Conservation (phyloP, 2,888 invertebrate genomes). For the Diachrysia chrysitis region DNA sequence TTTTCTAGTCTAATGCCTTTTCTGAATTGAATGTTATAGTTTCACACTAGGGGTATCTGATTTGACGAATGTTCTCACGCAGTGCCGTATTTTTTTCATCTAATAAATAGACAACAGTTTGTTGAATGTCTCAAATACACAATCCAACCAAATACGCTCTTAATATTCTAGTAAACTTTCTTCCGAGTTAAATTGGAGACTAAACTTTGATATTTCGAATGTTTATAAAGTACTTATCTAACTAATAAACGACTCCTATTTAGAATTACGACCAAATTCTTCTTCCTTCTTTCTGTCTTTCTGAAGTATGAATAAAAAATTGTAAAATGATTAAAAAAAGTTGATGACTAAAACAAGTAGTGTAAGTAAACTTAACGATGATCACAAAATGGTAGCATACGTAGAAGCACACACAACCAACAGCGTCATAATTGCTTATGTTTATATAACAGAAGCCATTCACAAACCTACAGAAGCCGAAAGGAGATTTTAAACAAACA, state of each 20-base stretch:
- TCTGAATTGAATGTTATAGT: conserved; percentile 75
- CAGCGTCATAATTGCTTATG: conserved; percentile 79
- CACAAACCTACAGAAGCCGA: conserved; percentile 85
- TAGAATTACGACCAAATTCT: not conserved
- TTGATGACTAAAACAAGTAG: conserved; percentile 34
- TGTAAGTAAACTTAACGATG: conserved; percentile 48
- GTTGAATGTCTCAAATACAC: not conserved
- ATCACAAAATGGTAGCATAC: conserved; percentile 60
- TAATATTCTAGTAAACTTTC: not conserved
- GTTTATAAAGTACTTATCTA: not conserved
- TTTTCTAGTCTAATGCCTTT: conserved; percentile 85
- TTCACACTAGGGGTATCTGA: conserved; percentile 71
- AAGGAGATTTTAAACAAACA: conserved; percentile 85
- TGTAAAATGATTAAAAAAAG: conserved; percentile 30
- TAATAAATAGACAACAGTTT: conserved; percentile 35
- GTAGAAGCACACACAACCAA: conserved; percentile 65
- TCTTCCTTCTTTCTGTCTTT: conserved; percentile 5
- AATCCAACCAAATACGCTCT: not conserved
- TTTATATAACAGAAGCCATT: conserved; percentile 85
- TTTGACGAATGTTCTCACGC: conserved; percentile 74
- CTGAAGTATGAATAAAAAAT: conserved; percentile 28
- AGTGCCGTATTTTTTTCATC: conserved; percentile 32
- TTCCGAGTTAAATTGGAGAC: not conserved
- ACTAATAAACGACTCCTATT: not conserved
- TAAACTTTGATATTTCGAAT: not conserved